These are phyloP conservation scores for Hemichromis elongatus DNA, from an alignment of 2,113 vertebrate genomes.

Conservation along the genomic window DNA sequence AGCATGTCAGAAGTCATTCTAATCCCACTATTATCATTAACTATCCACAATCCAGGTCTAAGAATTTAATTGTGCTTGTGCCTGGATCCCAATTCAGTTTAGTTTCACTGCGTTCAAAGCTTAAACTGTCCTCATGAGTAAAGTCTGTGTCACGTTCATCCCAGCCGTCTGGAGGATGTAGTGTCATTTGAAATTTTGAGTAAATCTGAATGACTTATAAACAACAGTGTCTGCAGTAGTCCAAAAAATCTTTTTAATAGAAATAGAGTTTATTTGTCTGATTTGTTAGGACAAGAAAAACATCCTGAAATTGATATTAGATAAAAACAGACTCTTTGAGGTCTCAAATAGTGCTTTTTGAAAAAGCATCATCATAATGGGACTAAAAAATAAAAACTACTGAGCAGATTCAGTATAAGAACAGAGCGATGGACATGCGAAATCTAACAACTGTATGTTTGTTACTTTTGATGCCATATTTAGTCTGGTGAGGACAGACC, in stretches of 20 bases:
- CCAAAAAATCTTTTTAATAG: neutral
- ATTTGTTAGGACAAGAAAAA: neutral
- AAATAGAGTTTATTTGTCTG: constrained; percentile 9
- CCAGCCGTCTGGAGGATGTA: fast-evolving
- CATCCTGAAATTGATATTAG: neutral
- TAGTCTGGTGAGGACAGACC: neutral
- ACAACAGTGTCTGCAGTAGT: neutral
- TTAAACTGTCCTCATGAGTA: neutral
- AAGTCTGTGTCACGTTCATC: neutral
- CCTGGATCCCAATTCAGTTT: neutral
- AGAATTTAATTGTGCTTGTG: fast-evolving
- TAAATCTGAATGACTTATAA: neutral
- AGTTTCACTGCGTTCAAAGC: neutral
- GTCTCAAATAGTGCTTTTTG: neutral
- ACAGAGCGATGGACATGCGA: fast-evolving
- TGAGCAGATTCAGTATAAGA: neutral
- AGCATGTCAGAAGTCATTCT: neutral
- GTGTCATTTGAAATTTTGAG: neutral
- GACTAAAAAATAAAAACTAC: neutral
- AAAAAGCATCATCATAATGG: neutral
- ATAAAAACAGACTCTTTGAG: neutral
- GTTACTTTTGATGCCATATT: neutral
- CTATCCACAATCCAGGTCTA: neutral
- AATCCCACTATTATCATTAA: neutral
- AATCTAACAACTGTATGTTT: neutral